Percentiles rank a stretch among this genome's conserved stretches.
Evolutionary conservation across 2,888 invertebrate genomes (phyloP).

Genomic region (Alcis repandata): DNA sequence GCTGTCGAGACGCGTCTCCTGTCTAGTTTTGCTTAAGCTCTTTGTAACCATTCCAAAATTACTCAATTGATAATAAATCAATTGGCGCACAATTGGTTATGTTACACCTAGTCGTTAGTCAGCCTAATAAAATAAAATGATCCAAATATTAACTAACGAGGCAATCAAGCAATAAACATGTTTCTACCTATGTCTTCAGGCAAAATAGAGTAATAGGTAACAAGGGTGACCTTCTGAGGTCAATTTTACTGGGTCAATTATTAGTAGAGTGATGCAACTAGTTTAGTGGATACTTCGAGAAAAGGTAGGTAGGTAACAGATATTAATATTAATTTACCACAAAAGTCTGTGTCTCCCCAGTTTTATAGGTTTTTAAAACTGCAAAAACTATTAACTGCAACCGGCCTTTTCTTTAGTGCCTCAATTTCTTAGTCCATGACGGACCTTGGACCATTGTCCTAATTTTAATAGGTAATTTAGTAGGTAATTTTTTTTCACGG

Average conservation of each 20-base stretch:
- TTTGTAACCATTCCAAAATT: too few species aligned
- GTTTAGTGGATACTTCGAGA: neutral
- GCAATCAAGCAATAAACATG: slow-evolving; percentile 4
- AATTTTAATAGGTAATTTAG: too few species aligned
- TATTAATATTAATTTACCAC: neutral
- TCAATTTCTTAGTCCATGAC: too few species aligned
- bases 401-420: too few species aligned
- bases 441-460: too few species aligned
- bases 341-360: too few species aligned
- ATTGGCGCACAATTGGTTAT: neutral
- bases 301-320: neutral
- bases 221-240: slow-evolving; percentile 1
- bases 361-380: too few species aligned
- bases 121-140: slow-evolving; percentile 11
- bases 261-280: neutral
- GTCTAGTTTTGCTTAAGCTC: too few species aligned
- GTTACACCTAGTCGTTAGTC: neutral
- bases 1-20: too few species aligned
- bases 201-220: neutral
- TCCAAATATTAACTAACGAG: slow-evolving; percentile 11
- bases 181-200: slow-evolving; percentile 1
- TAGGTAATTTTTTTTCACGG: too few species aligned
- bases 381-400: too few species aligned
- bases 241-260: slow-evolving; percentile 11
- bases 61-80: too few species aligned